Percentiles rank a stretch among this genome's conserved stretches.
Conservation (phyloP, 2,888 invertebrate species). For the Machimus atricapillus region DNA sequence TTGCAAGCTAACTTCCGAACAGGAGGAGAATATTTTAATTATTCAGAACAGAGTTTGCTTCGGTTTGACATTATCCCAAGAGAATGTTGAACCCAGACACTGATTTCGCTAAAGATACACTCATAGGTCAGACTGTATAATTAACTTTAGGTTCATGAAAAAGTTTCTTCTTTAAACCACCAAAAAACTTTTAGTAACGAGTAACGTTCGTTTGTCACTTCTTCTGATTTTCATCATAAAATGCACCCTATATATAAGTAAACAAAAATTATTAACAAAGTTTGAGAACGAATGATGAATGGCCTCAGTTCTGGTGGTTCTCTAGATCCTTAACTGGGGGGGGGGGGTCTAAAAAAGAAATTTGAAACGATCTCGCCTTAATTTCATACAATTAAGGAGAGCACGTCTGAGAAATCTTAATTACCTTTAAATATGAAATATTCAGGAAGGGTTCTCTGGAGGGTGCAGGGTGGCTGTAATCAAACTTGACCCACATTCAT, state of each 20-base stretch:
- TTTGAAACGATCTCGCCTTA: not conserved
- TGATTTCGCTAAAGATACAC: not conserved
- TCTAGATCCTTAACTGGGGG: not conserved
- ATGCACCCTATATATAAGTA: not conserved
- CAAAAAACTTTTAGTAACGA: not conserved
- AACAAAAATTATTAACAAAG: conserved; percentile 17
- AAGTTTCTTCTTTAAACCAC: not conserved
- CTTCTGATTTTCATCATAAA: conserved; percentile 1
- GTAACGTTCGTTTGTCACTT: not conserved
- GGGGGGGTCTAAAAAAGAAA: not conserved
- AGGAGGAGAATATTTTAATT: not conserved
- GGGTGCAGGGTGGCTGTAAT: not conserved
- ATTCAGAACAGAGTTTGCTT: not conserved
- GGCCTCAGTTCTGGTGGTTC: not conserved
- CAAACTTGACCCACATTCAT: conserved; percentile 29
- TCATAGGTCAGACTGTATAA: not conserved
- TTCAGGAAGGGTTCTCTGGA: not conserved
- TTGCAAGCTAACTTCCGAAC: not conserved
- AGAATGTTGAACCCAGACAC: not conserved
- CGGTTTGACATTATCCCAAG: not conserved
- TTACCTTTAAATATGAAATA: conserved; percentile 27
- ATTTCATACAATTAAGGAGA: not conserved
- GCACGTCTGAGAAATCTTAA: not conserved
- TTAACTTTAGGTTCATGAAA: not conserved
- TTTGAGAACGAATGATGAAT: not conserved